Base-by-base conservation (phyloP, 2,797 vertebrate species). In the Martes flavigula region DNA sequence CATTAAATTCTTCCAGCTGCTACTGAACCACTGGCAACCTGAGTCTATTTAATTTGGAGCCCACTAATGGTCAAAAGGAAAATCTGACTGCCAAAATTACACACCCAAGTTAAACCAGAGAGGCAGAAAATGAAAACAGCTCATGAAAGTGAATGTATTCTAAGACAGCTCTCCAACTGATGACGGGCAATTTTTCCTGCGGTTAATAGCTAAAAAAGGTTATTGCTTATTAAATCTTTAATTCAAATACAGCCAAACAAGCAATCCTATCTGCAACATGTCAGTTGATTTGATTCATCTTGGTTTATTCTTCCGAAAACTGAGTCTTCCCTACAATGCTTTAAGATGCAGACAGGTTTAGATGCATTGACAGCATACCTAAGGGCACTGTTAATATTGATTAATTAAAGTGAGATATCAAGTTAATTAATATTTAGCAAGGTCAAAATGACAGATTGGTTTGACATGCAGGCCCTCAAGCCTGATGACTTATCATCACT, bases 1-100 rank as follows among this genome's bases (percentile, higher is more conserved):
- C 95, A 98, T 87, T 98, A 98, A 98, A 98, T 64, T 96, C 97
- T 98, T 98, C 98, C 98, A 98, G 98, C 98, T 98, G 98, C 98
- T 98, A 98, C 98, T 94, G 98, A 98, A 98, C 96, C 96, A 96
- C 92, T 98, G 97, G 97, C 98, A 98, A 98, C 95, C 96, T 84
- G 48, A 97, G 77, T 94, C 95, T 98, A 88, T 98, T 98, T 98
- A 95, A 98, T 98, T 98, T 99, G 98, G 98, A 98, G 97, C 97
- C 94, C 93, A 96, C 72, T 94, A 95, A 98, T 46, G 96, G 98
- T 97, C 96, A 91, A 94, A 91, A 97, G 96, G 95, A 98, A 98
- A 98, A 97, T 96, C 9, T 94, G 86, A 95, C 90, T 98, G 98
- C 98, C 98, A 98, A 97, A 96, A 96, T 25, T 95, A 95, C 81